A percentile compares a stretch with the other conserved stretches of the same genome.
These are phyloP conservation scores for Phoenoteleia sp. DNA, from an alignment of 2,888 invertebrate genomes.

Conservation along the genomic window DNA sequence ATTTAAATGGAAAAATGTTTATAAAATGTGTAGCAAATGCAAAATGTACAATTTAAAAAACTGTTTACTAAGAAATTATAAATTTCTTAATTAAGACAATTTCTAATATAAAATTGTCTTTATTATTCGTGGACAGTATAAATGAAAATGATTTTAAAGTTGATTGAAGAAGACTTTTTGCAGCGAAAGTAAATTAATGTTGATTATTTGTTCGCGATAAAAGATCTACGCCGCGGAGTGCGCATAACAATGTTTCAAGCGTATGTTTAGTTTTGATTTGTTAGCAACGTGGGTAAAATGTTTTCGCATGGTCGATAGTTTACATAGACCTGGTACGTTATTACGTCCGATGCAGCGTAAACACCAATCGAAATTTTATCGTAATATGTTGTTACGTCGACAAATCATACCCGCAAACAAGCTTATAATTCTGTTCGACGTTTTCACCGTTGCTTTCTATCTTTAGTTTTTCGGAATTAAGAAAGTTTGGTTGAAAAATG, in stretches of 20 bases:
- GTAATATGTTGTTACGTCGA: conserved; percentile 23
- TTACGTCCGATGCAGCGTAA: conserved; percentile 43
- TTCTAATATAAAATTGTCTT: conserved; percentile 10
- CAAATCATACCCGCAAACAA: conserved; percentile 39
- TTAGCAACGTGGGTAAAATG: conserved; percentile 48
- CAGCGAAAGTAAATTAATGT: conserved; percentile 6
- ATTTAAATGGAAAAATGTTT: no score
- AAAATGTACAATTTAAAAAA: no score
- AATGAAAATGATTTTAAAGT: not conserved
- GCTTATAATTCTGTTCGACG: conserved; percentile 28
- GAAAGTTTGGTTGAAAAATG: conserved; percentile 16
- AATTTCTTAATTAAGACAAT: no score
- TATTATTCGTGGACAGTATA: not conserved
- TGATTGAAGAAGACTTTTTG: not conserved
- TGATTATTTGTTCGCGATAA: conserved; percentile 41
- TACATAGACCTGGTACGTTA: conserved; percentile 36
- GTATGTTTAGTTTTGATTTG: conserved; percentile 59
- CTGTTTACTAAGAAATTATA: conserved; percentile 77
- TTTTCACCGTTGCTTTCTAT: not conserved
- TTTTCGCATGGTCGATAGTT: conserved; percentile 41
- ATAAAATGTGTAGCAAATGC: no score
- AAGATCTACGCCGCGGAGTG: conserved; percentile 9
- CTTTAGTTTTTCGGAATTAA: not conserved
- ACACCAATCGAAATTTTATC: conserved; percentile 54
- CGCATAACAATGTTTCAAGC: conserved; percentile 41